Percentiles rank a stretch among this genome's conserved stretches.
These are phyloP conservation scores for Pteronura brasiliensis DNA, from an alignment of 2,113 vertebrate genomes.

Conservation along the genomic window DNA sequence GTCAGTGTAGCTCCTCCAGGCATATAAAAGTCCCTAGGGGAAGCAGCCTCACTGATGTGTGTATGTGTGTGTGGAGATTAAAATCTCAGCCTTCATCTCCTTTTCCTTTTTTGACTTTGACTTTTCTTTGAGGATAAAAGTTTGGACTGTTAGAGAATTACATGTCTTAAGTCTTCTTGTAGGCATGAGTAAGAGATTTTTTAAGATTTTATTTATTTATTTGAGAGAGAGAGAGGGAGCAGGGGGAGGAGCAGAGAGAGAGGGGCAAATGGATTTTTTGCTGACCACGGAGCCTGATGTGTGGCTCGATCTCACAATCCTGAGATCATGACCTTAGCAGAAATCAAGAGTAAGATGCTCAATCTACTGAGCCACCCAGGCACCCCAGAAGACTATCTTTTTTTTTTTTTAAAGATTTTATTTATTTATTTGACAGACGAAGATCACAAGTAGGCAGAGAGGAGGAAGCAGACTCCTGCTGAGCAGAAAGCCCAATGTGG, in stretches of 20 bases:
- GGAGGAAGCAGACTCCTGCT: no score
- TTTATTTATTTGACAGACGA: no score
- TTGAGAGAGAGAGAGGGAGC: background rate
- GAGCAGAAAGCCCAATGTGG: background rate
- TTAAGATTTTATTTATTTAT: background rate
- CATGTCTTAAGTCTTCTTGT: background rate
- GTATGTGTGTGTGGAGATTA: background rate
- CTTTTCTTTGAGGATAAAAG: background rate
- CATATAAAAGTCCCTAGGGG: background rate
- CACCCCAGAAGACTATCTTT: no score
- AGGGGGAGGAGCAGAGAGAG: no score
- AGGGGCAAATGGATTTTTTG: no score
- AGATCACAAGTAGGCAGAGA: no score
- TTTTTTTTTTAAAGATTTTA: no score
- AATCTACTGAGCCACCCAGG: no score
- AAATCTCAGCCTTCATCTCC: background rate
- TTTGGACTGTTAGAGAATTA: background rate
- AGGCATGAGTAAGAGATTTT: background rate
- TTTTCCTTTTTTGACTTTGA: background rate
- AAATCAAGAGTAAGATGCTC: no score
- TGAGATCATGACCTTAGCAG: no score
- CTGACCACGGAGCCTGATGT: no score
- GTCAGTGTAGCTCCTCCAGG: background rate
- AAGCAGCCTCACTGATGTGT: fast-evolving
- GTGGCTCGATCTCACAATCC: no score